Percentiles rank a stretch among this genome's conserved stretches.
phyloP scores from a whole-genome alignment of 2,113 vertebrate species.

The Felis catus region F.catus_Fca126_mat1.0 CM031417.1:110104501-110105000 shows the following conservation, averaged over 20 bases:
- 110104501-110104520: not conserved
- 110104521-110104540: not conserved
- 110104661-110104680: not conserved
- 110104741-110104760: conserved; percentile 35
- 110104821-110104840: conserved; percentile 15
- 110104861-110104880: conserved; percentile 29
- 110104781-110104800: conserved; percentile 18
- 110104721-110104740: not conserved
- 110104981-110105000: not conserved
- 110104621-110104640: not conserved
- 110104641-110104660: not conserved
- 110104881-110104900: not conserved
- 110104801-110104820: not conserved
- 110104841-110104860: conserved; percentile 23
- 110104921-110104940: not conserved
- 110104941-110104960: not conserved
- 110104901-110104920: not conserved
- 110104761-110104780: conserved; percentile 7
- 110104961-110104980: not conserved
- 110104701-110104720: not conserved
- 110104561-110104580: not conserved
- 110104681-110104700: not conserved
- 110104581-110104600: not conserved
- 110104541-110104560: not conserved
- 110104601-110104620: not conserved